Evolutionary conservation across 1,140 invertebrate genomes (phyloP).

Genomic region (Popillia japonica): DNA sequence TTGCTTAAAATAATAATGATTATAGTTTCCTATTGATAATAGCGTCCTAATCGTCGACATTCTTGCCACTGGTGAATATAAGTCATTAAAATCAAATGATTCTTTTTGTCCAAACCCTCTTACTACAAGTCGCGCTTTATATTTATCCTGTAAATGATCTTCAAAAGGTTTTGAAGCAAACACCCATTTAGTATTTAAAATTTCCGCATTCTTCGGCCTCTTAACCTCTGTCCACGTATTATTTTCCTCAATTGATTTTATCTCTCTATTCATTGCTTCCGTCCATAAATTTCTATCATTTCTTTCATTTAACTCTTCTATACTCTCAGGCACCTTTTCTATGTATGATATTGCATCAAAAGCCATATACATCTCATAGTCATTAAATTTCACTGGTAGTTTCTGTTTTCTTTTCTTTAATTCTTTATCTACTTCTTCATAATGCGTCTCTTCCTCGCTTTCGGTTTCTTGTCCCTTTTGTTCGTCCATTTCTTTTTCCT

Average conservation of each 20-base stretch:
- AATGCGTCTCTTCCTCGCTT: constrained; percentile 14
- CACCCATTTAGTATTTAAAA: constrained; percentile 58
- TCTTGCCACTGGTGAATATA: too few relatives aligned
- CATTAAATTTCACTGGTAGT: constrained; percentile 43
- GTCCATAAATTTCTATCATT: constrained; percentile 55
- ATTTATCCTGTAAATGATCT: too few relatives aligned
- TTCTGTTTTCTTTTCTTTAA: constrained; percentile 41
- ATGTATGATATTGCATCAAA: constrained; percentile 41
- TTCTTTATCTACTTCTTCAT: constrained; percentile 27
- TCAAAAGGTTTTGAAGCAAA: constrained; percentile 51
- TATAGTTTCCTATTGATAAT: too few relatives aligned
- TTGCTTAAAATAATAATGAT: too few relatives aligned
- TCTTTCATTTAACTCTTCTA: constrained; percentile 54
- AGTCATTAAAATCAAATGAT: background rate
- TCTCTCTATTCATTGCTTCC: constrained; percentile 58
- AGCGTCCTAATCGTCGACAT: too few relatives aligned
- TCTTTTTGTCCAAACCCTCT: background rate
- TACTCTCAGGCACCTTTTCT: constrained; percentile 45
- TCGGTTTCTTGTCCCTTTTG: constrained; percentile 37
- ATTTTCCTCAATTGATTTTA: constrained; percentile 57
- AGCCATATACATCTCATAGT: too few relatives aligned
- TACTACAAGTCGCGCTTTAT: too few relatives aligned
- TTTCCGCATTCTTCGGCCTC: constrained; percentile 49
- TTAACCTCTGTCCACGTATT: constrained; percentile 56
- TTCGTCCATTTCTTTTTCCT: background rate